Percentiles rank a stretch among this genome's conserved stretches.
Conservation (phyloP, 1,140 invertebrate species). For the Lepidotrigona ventralis region DNA sequence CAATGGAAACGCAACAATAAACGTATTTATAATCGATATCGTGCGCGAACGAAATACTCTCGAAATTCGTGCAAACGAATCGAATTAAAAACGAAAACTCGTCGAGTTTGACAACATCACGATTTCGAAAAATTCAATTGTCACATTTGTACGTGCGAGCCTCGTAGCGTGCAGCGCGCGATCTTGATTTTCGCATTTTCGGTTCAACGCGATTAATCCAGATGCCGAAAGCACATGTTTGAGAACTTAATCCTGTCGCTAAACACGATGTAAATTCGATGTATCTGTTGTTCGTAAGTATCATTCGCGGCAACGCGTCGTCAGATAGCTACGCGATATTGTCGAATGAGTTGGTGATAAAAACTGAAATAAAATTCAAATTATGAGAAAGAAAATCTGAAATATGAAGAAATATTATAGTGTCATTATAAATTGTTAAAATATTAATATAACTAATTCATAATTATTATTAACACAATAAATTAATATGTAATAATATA, state of each 20-base stretch:
- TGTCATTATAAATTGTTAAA: too few species aligned
- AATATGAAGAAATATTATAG: too few species aligned
- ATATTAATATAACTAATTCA: too few species aligned
- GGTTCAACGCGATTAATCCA: conserved; percentile 1
- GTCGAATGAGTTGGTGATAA: not conserved
- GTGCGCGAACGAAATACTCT: too few species aligned
- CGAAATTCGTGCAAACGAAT: not conserved
- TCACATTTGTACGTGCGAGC: not conserved
- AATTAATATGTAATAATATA: too few species aligned
- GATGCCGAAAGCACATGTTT: not conserved
- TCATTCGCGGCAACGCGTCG: not conserved
- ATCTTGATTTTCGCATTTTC: not conserved
- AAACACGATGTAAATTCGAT: conserved; percentile 27
- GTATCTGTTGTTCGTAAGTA: conserved; percentile 6
- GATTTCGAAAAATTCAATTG: not conserved
- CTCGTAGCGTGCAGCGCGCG: not conserved
- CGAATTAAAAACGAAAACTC: not conserved
- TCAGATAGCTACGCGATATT: not conserved
- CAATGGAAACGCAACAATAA: too few species aligned
- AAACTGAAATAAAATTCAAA: not conserved
- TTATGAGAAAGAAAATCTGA: too few species aligned
- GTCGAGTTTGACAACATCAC: not conserved
- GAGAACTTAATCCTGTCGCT: conserved; percentile 1
- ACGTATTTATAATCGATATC: not conserved
- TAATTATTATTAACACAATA: too few species aligned